Conservation (phyloP, 53 echinoderm and acorn worm species). For the Antedon mediterranea region DNA sequence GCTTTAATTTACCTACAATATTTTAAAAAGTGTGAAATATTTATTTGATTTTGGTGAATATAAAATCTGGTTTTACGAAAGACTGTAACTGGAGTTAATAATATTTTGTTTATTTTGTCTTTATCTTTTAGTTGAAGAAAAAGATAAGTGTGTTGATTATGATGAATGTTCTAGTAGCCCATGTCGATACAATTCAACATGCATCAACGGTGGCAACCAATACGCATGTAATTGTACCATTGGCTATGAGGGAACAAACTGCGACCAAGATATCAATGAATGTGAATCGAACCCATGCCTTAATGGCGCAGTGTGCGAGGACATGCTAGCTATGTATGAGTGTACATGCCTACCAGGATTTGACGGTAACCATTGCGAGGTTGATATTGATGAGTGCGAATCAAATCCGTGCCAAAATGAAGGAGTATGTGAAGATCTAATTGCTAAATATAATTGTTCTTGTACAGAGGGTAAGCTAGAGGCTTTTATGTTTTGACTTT, state of each 20-base stretch:
- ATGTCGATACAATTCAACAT: neutral
- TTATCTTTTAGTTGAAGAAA: neutral
- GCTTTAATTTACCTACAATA: no score
- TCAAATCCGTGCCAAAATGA: conserved; percentile 10
- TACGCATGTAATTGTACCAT: conserved; percentile 2
- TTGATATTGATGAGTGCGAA: conserved; percentile 3
- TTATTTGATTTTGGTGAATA: no score
- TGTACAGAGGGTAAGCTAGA: conserved; percentile 15
- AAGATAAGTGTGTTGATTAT: neutral
- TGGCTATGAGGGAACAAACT: conserved; percentile 6
- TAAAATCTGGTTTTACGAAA: no score
- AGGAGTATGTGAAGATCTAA: neutral
- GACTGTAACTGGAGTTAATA: no score
- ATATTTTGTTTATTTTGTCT: neutral
- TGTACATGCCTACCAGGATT: conserved; percentile 3
- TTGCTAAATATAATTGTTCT: conserved; percentile 3
- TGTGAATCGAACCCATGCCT: conserved; percentile 3
- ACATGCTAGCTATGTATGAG: neutral
- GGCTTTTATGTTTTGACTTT: no score
- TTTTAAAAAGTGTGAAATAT: no score
- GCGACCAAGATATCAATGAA: conserved; percentile 12
- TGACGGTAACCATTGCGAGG: conserved; percentile 2
- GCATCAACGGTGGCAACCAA: neutral
- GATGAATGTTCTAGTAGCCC: neutral
- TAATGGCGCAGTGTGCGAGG: neutral